phyloP scores from a whole-genome alignment of 2,888 invertebrate species.

The Apeira syringaria region DNA sequence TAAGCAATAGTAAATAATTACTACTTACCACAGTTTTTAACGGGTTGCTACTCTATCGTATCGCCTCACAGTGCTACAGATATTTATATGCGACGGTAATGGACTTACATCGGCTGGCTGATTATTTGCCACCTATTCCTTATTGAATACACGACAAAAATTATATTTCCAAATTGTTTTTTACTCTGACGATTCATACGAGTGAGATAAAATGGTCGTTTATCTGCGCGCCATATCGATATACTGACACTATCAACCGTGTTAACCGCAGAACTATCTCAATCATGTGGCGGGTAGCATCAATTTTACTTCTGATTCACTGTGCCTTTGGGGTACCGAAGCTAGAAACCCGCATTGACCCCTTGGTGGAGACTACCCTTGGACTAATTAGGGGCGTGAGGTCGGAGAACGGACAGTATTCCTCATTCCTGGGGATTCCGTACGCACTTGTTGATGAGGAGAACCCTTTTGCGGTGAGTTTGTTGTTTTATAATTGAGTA shows the following conservation, averaged over 20 bases:
- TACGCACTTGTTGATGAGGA: conserved; percentile 34
- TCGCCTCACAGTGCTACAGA: too few relatives aligned
- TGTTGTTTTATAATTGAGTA: conserved; percentile 19
- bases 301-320: conserved; percentile 1
- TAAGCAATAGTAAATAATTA: too few relatives aligned
- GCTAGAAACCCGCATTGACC: conserved; percentile 5
- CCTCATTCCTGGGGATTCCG: conserved; percentile 42
- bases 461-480: conserved; percentile 41
- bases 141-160: too few relatives aligned
- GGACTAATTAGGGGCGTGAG: conserved; percentile 38
- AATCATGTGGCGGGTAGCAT: conserved; percentile 8
- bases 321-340: neutral
- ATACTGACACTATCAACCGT: neutral
- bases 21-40: too few relatives aligned
- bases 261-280: neutral
- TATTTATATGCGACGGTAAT: too few relatives aligned
- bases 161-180: too few relatives aligned
- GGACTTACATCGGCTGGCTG: too few relatives aligned
- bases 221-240: neutral
- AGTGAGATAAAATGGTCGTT: conserved; percentile 1
- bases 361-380: conserved; percentile 29
- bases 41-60: too few relatives aligned
- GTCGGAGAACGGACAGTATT: conserved; percentile 19
- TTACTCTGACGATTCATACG: too few relatives aligned
- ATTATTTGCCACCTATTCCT: too few relatives aligned